phyloP scores from a whole-genome alignment of 2,797 vertebrate genomes.

The Macropus fuliginosus region DNA sequence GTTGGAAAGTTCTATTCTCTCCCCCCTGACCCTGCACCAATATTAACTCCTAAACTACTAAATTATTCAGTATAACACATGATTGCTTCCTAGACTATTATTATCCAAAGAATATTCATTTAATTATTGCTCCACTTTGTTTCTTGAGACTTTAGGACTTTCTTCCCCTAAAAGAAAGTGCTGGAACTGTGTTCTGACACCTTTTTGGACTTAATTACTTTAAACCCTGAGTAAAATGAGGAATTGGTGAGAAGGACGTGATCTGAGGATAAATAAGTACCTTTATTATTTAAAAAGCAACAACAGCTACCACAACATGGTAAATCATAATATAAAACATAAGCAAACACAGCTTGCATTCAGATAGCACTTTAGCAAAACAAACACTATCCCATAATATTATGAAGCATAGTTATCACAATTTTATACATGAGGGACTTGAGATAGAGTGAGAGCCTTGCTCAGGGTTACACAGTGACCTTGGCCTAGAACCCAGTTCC shows the following conservation, averaged over 20 bases:
- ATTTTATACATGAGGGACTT: slow-evolving; percentile 12
- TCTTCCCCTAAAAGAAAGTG: neutral
- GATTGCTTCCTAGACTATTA: neutral
- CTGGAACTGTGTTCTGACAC: neutral
- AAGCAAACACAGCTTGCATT: neutral
- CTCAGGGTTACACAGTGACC: neutral
- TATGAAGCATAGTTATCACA: slow-evolving; percentile 8
- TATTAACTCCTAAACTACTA: slow-evolving; percentile 8
- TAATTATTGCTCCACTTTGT: neutral
- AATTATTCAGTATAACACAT: neutral
- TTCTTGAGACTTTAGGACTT: neutral
- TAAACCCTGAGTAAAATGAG: slow-evolving; percentile 2
- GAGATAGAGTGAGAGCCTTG: slow-evolving; percentile 22
- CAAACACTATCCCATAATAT: neutral
- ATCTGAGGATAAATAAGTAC: neutral
- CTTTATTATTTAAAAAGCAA: neutral
- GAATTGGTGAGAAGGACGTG: neutral
- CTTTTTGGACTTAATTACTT: slow-evolving; percentile 12
- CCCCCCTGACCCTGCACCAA: neutral
- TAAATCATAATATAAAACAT: neutral
- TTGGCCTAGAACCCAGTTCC: neutral
- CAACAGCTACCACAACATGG: neutral
- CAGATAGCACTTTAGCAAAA: neutral
- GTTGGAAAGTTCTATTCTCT: slow-evolving; percentile 11
- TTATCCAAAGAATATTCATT: neutral